Evolutionary conservation across 2,888 invertebrate species (phyloP).

Genomic region (Agrotis puta): DNA sequence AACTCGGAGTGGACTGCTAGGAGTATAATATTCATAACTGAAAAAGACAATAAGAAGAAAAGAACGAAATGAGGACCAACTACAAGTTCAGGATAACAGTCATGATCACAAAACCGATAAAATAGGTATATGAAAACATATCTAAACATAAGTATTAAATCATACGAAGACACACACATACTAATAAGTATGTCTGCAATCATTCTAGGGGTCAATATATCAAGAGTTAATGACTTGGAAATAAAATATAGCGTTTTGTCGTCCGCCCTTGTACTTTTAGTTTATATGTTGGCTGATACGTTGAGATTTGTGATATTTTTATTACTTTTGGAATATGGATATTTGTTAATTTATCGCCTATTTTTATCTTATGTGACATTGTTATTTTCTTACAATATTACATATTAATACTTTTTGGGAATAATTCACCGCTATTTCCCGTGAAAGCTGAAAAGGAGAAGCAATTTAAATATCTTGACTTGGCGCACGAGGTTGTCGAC

Average conservation of each 20-base stretch:
- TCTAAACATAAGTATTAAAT: conserved; percentile 31
- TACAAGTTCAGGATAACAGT: not conserved
- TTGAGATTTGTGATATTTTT: conserved; percentile 71
- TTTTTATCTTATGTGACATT: not conserved
- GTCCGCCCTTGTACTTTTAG: conserved; percentile 76
- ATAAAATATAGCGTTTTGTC: conserved; percentile 83
- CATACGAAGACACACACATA: conserved; percentile 41
- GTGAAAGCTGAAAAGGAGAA: no score
- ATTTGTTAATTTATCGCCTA: conserved; percentile 33
- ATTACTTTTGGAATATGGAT: conserved; percentile 37
- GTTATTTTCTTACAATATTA: no score
- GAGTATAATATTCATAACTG: no score
- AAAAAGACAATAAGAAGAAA: not conserved
- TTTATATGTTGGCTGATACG: conserved; percentile 80
- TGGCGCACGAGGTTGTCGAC: no score
- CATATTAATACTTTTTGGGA: no score
- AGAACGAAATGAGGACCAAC: not conserved
- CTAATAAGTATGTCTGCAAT: conserved; percentile 38
- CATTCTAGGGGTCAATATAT: conserved; percentile 75
- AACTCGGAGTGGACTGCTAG: no score
- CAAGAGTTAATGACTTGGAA: conserved; percentile 85
- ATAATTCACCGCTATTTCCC: no score
- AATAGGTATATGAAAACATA: conserved; percentile 27
- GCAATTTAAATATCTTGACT: no score
- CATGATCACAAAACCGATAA: conserved; percentile 17